Percentiles rank a stretch among this genome's conserved stretches.
phyloP scores from a whole-genome alignment of 2,888 invertebrate genomes.

The Catotricha subobsoleta region DNA sequence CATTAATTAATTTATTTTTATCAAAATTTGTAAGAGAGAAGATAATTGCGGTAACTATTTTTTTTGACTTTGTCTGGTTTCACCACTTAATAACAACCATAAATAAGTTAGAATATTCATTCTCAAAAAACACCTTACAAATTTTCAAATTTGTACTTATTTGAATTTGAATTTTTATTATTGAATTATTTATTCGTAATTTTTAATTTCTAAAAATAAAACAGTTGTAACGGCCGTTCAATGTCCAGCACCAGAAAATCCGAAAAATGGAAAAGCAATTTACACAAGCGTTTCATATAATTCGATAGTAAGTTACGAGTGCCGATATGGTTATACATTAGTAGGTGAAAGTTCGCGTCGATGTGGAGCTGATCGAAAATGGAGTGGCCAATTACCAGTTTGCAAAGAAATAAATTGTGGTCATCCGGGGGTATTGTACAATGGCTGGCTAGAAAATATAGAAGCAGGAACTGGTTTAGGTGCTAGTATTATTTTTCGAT shows the following conservation, averaged over 20 bases:
- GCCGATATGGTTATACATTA: slow-evolving; percentile 83
- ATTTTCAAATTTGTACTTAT: too few species aligned
- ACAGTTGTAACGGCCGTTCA: slow-evolving; percentile 80
- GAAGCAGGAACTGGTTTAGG: slow-evolving; percentile 80
- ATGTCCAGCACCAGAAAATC: slow-evolving; percentile 82
- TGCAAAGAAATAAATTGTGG: slow-evolving; percentile 99
- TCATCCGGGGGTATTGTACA: slow-evolving; percentile 80
- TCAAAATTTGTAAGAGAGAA: too few species aligned
- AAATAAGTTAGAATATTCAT: too few species aligned
- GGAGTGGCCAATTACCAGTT: slow-evolving; percentile 80
- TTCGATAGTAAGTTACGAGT: slow-evolving; percentile 87
- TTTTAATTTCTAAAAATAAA: neutral
- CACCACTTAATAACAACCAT: too few species aligned
- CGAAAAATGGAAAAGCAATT: slow-evolving; percentile 80
- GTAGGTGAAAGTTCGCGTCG: slow-evolving; percentile 77
- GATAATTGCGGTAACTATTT: slow-evolving; percentile 6
- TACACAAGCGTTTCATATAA: slow-evolving; percentile 89
- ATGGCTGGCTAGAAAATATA: slow-evolving; percentile 88
- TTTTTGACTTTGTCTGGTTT: too few species aligned
- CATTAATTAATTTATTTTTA: too few species aligned
- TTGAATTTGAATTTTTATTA: too few species aligned
- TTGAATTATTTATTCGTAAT: too few species aligned
- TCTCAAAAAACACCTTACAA: too few species aligned
- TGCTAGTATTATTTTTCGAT: slow-evolving; percentile 81
- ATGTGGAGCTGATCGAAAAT: slow-evolving; percentile 86